A percentile compares a stretch with the other conserved stretches of the same genome.
phyloP scores from a whole-genome alignment of 2,888 invertebrate genomes.

The Microdon myrmicae region DNA sequence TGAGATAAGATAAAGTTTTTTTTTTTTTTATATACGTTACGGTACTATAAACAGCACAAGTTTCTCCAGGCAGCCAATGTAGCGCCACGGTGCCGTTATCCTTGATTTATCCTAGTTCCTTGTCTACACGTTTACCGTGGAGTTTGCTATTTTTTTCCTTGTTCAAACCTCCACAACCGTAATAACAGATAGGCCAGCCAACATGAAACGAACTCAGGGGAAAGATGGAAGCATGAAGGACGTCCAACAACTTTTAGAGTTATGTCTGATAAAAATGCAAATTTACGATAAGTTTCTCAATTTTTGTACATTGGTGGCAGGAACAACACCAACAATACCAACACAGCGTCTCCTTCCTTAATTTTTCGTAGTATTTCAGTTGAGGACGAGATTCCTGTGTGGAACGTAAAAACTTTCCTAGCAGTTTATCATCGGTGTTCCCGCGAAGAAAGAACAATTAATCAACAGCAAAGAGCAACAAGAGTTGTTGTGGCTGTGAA shows the following conservation, averaged over 20 bases:
- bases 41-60: conserved; percentile 1
- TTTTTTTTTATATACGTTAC: too few species aligned
- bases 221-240: not conserved
- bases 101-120: conserved; percentile 51
- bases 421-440: conserved; percentile 47
- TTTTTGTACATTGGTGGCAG: conserved; percentile 23
- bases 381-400: too few species aligned
- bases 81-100: conserved; percentile 37
- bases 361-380: conserved; percentile 1
- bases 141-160: too few species aligned
- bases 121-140: conserved; percentile 39
- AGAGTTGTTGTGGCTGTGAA: not conserved
- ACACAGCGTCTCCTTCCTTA: conserved; percentile 15
- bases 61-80: too few species aligned
- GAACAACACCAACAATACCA: conserved; percentile 32
- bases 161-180: too few species aligned
- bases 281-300: conserved; percentile 49
- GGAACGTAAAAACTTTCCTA: conserved; percentile 39
- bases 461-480: conserved; percentile 19
- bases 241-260: conserved; percentile 37
- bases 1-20: conserved; percentile 42
- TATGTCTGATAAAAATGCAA: conserved; percentile 52
- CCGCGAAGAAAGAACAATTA: conserved; percentile 37
- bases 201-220: not conserved
- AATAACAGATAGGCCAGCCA: too few species aligned